Evolutionary conservation across 2,113 vertebrate species (phyloP).

Genomic region (Silurus glanis): DNA sequence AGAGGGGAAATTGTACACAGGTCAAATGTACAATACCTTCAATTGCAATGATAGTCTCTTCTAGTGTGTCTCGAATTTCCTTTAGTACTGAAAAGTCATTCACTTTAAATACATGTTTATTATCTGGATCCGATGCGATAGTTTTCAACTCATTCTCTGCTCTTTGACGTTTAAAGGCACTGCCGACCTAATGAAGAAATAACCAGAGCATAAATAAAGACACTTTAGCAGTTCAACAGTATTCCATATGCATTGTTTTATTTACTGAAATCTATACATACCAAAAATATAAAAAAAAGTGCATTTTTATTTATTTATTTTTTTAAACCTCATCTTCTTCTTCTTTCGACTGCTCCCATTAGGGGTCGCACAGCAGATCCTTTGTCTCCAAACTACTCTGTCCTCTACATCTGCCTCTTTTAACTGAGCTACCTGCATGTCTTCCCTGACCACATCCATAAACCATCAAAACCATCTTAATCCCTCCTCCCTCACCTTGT

Average conservation of each 20-base stretch:
- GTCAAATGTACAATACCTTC: constrained; percentile 71
- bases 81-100: constrained; percentile 71
- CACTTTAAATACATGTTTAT: constrained; percentile 69
- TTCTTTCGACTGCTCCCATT: too few species aligned
- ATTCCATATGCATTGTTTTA: neutral
- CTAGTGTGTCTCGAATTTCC: constrained; percentile 70
- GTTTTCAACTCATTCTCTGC: constrained; percentile 9
- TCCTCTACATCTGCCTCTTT: too few species aligned
- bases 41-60: constrained; percentile 81
- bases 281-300: neutral
- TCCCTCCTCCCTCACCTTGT: too few species aligned
- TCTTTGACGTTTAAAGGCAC: fast-evolving
- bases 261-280: neutral
- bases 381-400: too few species aligned
- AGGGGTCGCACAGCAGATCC: too few species aligned
- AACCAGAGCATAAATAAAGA: constrained; percentile 18
- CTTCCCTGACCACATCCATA: too few species aligned
- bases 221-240: neutral
- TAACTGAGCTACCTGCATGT: too few species aligned
- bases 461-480: too few species aligned
- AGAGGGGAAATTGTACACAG: neutral
- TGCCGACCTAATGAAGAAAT: constrained; percentile 67
- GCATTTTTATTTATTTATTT: neutral
- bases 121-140: constrained; percentile 70
- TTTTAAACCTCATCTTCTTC: neutral